Base-by-base conservation (phyloP, 2,113 vertebrate genomes). In the Plecturocebus donacophilus region DNA sequence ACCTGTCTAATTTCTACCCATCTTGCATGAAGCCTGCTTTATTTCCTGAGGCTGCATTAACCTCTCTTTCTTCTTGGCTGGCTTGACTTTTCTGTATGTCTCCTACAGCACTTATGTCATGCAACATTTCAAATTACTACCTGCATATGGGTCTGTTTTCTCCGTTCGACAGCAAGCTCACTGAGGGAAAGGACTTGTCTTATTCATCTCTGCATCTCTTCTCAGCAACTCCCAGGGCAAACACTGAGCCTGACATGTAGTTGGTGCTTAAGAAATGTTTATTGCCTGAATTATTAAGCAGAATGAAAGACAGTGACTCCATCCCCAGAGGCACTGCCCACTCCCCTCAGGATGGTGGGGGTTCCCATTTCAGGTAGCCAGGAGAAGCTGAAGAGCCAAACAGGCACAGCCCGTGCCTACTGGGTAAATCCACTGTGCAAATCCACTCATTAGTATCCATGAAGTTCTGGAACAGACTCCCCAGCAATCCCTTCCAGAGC, bases 181-280 rank as follows among this genome's bases (percentile, higher is more conserved):
- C 32, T 17, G 25, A 49, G 47, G 32, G n/a, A 45, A 45, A 42
- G 25, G 1, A 9, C 27, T 70, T 42, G 49, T 27, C 58, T 61
- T 19, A 14, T 2, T 9, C 1, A 0, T 17, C 73, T 77, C 32
- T 23, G 38, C 1, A 9, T 6, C 32, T 32, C 70, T n/a, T 35
- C 64, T 5, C 32, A 20, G 16, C 35, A 77, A 3, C 83, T 66
- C 56, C 49, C 68, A 7, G 66, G 42, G 42, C 10, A 52, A 82
- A 27, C 25, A 5, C 80, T 5, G 68, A 87, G 27, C 52, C 75
- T 68, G 79, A 40, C 11, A 3, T 2, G 10, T 10, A n/a, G 40
- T 8, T 14, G 8, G 13, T 47, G 73, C 42, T 47, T 68, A 20
- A 77, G 73, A 86, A 38, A 45, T 4, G 1, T 23, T 27, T 54